phyloP scores from a whole-genome alignment of 1,140 invertebrate species.

The Drosophila prosaltans region DNA sequence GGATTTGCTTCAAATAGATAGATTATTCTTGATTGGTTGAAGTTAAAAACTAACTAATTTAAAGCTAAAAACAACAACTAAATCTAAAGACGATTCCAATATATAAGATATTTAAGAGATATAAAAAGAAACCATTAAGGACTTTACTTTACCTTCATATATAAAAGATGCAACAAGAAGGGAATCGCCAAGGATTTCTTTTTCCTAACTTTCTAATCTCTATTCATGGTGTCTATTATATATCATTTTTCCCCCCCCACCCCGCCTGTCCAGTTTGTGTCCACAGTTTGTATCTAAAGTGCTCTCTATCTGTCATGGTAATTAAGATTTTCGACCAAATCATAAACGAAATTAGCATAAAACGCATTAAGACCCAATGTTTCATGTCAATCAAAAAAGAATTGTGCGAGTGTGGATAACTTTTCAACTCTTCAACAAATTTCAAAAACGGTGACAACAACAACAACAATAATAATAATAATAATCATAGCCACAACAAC shows the following conservation, averaged over 20 bases:
- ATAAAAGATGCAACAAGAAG: too few species aligned
- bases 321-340: constrained; percentile 64
- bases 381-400: constrained; percentile 73
- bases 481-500: not conserved
- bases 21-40: too few species aligned
- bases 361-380: constrained; percentile 79
- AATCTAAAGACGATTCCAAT: too few species aligned
- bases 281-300: constrained; percentile 35
- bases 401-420: constrained; percentile 40
- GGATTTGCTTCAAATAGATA: too few species aligned
- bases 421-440: constrained; percentile 62
- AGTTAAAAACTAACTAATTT: too few species aligned
- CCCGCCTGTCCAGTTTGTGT: constrained; percentile 6
- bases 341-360: constrained; percentile 79
- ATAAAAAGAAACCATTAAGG: too few species aligned
- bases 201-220: too few species aligned
- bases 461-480: constrained; percentile 34
- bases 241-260: not conserved
- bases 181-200: not conserved
- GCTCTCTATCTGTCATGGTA: constrained; percentile 66
- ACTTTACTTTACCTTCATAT: too few species aligned
- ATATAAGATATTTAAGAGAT: too few species aligned
- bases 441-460: constrained; percentile 13
- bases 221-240: not conserved
- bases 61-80: too few species aligned